Percentiles rank a stretch among this genome's conserved stretches.
Conservation (phyloP, 2,797 vertebrate genomes). For the Amphiprion clarkii region DNA sequence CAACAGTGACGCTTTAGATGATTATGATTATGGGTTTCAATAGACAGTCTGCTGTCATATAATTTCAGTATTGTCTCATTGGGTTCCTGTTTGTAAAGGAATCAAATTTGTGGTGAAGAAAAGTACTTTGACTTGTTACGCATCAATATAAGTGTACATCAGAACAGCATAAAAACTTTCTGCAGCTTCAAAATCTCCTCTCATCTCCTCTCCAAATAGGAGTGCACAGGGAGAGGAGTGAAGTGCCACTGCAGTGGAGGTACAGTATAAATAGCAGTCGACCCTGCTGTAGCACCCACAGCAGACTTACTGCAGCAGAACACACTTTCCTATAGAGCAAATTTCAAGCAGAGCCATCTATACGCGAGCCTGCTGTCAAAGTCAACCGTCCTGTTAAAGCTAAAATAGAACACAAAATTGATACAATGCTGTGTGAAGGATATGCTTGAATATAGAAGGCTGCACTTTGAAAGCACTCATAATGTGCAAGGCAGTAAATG, state of each 20-base stretch:
- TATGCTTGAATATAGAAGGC: conserved; percentile 10
- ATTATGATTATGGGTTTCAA: neutral
- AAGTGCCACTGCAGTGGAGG: conserved; percentile 65
- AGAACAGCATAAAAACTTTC: conserved; percentile 24
- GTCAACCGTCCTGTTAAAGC: conserved; percentile 48
- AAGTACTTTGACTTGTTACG: conserved; percentile 11
- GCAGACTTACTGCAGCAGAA: conserved; percentile 72
- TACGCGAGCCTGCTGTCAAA: conserved; percentile 63
- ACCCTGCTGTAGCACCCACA: conserved; percentile 74
- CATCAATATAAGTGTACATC: conserved; percentile 22
- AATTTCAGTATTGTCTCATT: neutral
- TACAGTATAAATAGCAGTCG: conserved; percentile 75
- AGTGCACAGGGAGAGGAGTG: conserved; percentile 51
- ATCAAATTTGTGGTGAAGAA: neutral
- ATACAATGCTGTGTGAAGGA: conserved; percentile 25
- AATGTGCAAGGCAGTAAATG: conserved; percentile 34
- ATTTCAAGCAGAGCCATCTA: conserved; percentile 58
- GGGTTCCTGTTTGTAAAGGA: neutral
- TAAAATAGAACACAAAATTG: conserved; percentile 49
- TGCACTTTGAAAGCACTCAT: conserved; percentile 21
- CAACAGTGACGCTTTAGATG: neutral
- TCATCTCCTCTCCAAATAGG: conserved; percentile 45
- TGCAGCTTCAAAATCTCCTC: conserved; percentile 30
- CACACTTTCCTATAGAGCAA: conserved; percentile 59
- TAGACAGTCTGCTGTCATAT: neutral